Evolutionary conservation across 2,888 invertebrate species (phyloP).

Genomic region (Macrosiphum euphorbiae): DNA sequence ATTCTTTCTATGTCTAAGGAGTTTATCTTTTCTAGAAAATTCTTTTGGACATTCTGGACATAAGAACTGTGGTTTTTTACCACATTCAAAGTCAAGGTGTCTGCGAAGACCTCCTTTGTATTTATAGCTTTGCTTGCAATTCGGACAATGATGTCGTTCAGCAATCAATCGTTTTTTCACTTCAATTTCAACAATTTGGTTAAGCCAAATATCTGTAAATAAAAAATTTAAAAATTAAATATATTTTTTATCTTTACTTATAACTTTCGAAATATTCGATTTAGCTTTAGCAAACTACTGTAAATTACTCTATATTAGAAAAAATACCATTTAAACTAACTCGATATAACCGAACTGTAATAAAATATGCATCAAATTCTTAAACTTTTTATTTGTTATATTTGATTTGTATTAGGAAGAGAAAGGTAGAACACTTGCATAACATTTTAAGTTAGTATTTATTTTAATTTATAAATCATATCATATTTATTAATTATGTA

Average conservation of each 20-base stretch:
- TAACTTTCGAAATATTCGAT: neutral
- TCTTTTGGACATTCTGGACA: constrained; percentile 71
- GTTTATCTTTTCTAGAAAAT: constrained; percentile 71
- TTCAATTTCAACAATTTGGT: constrained; percentile 57
- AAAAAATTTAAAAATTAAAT: neutral
- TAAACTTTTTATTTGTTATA: neutral
- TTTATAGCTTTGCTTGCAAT: constrained; percentile 73
- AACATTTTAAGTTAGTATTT: neutral
- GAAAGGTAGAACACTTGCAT: neutral
- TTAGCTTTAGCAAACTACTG: constrained; percentile 27
- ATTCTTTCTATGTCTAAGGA: constrained; percentile 66
- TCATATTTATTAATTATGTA: neutral
- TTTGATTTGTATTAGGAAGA: neutral
- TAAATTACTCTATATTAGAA: neutral
- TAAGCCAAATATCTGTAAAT: constrained; percentile 52
- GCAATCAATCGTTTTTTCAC: constrained; percentile 62
- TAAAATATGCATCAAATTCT: neutral
- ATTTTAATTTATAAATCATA: neutral
- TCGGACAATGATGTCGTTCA: constrained; percentile 66
- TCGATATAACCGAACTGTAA: neutral
- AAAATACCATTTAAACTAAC: neutral
- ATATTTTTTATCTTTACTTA: neutral
- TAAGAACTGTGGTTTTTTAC: constrained; percentile 71
- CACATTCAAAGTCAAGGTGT: constrained; percentile 70
- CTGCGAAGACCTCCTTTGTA: constrained; percentile 71